phyloP scores from a whole-genome alignment of 2,113 vertebrate genomes.

The Mobula hypostoma region DNA sequence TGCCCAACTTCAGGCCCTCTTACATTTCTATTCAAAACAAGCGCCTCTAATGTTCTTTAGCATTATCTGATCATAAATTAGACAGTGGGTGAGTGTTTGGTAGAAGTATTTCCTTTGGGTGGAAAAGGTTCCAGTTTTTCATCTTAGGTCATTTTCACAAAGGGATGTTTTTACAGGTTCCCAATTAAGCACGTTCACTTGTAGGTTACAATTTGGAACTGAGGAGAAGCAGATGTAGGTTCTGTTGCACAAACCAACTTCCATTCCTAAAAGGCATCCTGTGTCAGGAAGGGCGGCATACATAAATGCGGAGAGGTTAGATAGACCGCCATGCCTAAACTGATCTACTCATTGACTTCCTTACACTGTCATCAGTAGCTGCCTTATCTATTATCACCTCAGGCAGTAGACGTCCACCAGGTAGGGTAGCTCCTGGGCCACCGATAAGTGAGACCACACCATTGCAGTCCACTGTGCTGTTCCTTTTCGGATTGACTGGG shows the following conservation, averaged over 20 bases:
- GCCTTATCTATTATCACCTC: conserved; percentile 95
- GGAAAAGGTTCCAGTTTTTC: conserved; percentile 1
- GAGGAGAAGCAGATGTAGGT: neutral
- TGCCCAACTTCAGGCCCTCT: too few species aligned
- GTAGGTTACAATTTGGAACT: conserved; percentile 16
- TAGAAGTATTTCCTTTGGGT: neutral
- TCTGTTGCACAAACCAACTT: conserved; percentile 16
- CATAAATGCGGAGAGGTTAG: conserved; percentile 46
- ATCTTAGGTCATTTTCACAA: conserved; percentile 29
- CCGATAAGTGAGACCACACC: conserved; percentile 95
- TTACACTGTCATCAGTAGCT: conserved; percentile 78
- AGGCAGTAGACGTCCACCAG: conserved; percentile 86
- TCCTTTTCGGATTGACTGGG: conserved; percentile 82
- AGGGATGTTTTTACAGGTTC: neutral
- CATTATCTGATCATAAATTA: neutral
- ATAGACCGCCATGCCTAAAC: conserved; percentile 71
- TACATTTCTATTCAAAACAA: too few species aligned
- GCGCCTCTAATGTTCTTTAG: neutral
- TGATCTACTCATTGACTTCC: conserved; percentile 65
- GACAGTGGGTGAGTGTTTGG: neutral
- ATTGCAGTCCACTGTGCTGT: conserved; percentile 97
- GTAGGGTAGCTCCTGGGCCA: conserved; percentile 67
- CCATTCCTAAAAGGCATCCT: conserved; percentile 25
- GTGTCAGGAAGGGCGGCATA: conserved; percentile 43
- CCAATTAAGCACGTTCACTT: conserved; percentile 1